Percentiles rank a stretch among this genome's conserved stretches.
phyloP scores from a whole-genome alignment of 2,888 invertebrate genomes.

The Cantharis rustica region DNA sequence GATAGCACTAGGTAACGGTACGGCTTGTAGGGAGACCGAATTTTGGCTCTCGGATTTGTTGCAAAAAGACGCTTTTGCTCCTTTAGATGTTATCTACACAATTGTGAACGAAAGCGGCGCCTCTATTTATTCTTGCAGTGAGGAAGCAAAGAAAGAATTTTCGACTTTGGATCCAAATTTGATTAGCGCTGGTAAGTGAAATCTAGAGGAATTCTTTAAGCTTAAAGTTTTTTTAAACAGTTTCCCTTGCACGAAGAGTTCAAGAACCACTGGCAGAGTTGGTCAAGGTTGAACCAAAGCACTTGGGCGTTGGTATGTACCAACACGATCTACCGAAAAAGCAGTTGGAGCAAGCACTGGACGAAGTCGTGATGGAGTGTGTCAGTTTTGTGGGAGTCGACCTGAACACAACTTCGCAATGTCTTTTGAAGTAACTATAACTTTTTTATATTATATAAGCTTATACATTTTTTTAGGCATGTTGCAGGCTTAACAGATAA shows the following conservation, averaged over 20 bases:
- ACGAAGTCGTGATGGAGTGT: slow-evolving; percentile 84
- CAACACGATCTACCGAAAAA: slow-evolving; percentile 88
- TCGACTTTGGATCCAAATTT: slow-evolving; percentile 82
- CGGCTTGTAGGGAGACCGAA: slow-evolving; percentile 88
- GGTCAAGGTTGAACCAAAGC: slow-evolving; percentile 91
- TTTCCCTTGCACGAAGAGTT: slow-evolving; percentile 84
- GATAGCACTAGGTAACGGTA: slow-evolving; percentile 91
- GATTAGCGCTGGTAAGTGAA: slow-evolving; percentile 70
- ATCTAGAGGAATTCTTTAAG: not conserved
- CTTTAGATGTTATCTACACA: slow-evolving; percentile 68
- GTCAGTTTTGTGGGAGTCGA: slow-evolving; percentile 95
- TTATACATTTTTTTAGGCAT: slow-evolving; percentile 60
- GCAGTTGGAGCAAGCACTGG: slow-evolving; percentile 72
- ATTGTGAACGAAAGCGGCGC: slow-evolving; percentile 92
- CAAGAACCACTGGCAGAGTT: slow-evolving; percentile 91
- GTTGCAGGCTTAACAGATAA: slow-evolving; percentile 82
- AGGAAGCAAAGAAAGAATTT: slow-evolving; percentile 84
- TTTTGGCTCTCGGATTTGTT: slow-evolving; percentile 69
- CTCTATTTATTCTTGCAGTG: slow-evolving; percentile 89
- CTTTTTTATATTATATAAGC: not conserved
- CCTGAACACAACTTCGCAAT: slow-evolving; percentile 83
- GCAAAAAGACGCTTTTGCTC: slow-evolving; percentile 60
- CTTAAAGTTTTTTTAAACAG: slow-evolving; percentile 52
- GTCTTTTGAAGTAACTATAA: slow-evolving; percentile 70
- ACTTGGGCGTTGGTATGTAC: slow-evolving; percentile 95